Conservation (phyloP, 2,888 invertebrate species). For the Drosophila atripex region DNA sequence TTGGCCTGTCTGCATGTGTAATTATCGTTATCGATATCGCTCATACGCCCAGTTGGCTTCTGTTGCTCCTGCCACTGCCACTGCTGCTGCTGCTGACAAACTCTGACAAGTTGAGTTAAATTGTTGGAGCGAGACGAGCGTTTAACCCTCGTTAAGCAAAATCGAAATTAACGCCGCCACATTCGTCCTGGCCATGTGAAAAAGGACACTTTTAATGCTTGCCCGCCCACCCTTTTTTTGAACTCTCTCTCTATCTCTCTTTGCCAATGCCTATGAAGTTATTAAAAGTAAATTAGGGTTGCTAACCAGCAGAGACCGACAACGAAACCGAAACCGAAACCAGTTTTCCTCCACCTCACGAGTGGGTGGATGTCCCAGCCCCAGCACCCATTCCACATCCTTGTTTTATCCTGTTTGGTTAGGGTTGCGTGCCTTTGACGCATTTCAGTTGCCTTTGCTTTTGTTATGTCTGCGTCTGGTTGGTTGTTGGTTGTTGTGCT, state of each 20-base stretch:
- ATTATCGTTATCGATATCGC: conserved; percentile 78
- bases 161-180: conserved; percentile 73
- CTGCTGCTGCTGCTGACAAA: conserved; percentile 36
- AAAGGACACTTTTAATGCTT: conserved; percentile 76
- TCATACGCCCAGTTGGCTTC: conserved; percentile 65
- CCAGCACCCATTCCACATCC: conserved; percentile 1
- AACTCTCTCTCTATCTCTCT: conserved; percentile 25
- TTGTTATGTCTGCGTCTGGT: conserved; percentile 47
- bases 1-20: conserved; percentile 60
- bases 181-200: conserved; percentile 62
- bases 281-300: conserved; percentile 83
- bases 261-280: conserved; percentile 76
- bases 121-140: conserved; percentile 38
- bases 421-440: conserved; percentile 75
- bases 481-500: conserved; percentile 45
- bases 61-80: conserved; percentile 18
- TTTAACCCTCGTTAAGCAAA: conserved; percentile 75
- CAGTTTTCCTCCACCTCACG: conserved; percentile 48
- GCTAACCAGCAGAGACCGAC: conserved; percentile 67
- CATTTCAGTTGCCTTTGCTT: conserved; percentile 54
- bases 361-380: conserved; percentile 3
- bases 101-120: conserved; percentile 43
- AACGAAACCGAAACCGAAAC: conserved; percentile 59
- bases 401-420: conserved; percentile 35
- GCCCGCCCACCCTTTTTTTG: not conserved